Evolutionary conservation across 2,888 invertebrate genomes (phyloP), one percentile per base, ranked within the genome.

Genomic region (Notocelia uddmanniana): DNA sequence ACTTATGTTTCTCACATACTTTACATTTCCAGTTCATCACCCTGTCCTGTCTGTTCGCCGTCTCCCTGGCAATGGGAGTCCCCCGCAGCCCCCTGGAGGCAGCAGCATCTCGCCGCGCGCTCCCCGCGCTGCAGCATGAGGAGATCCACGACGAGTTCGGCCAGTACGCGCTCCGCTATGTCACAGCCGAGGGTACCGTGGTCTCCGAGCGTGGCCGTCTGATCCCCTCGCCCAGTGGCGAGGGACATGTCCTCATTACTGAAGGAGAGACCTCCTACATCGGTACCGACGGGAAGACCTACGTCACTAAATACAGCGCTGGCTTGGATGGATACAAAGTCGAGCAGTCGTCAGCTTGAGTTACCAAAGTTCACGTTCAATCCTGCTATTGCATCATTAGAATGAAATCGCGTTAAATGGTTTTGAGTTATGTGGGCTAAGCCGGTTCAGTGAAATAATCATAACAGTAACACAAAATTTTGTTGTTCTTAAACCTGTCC

Each of bases 121-220:
- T 83, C 2, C 85, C 87, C 11, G 86, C 87, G 0, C 73, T 86
- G 0, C 74, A 81, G 41, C 86, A 88, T 63, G 83, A 85, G 67
- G 86, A 87, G 74, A 74, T 83, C 15, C 87, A 84, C 71, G 87
- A 87, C 37, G 82, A 84, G 50, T 78, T 77, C 21, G 85, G 86
- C 0, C 87, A 87, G 74, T 88, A 82, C 73, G 76, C 81, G 0
- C 77, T 87, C 3, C 81, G 83, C 23, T 88, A 86, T 76, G 81
- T 85, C 48, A 87, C 87, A 3, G 86, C 85, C 48, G 86, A 88
- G 68, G 87, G 87, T 10, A 87, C 82, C 23, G 74, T 84, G 0
- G 84, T 87, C 8, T 74, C 74, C 0, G 84, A 87, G 74, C 79
- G 80, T 11, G 87, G 86, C 13, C 77, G 74, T 6, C 80, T 87